Percentiles rank a stretch among this genome's conserved stretches.
Evolutionary conservation across 2,888 invertebrate species (phyloP).

Genomic region (Schizaphis graminum): DNA sequence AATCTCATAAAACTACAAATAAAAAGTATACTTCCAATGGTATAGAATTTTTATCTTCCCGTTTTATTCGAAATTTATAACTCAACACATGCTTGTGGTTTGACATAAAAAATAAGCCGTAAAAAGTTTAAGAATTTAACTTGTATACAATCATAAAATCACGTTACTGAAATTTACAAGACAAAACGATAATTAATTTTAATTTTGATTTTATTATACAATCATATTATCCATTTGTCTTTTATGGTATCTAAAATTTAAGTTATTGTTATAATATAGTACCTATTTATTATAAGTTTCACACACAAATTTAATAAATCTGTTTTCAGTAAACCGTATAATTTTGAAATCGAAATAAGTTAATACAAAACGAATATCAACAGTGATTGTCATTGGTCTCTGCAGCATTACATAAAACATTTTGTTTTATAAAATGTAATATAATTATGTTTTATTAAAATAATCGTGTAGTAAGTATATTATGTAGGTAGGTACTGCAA

Average conservation of each 20-base stretch:
- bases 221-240: not conserved
- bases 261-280: not conserved
- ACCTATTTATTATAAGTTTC: not conserved
- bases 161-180: not conserved
- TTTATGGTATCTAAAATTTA: not conserved
- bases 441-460: not conserved
- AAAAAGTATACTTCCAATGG: not conserved
- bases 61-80: slow-evolving; percentile 5
- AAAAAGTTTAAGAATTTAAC: not conserved
- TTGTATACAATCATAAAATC: not conserved
- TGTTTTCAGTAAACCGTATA: not conserved
- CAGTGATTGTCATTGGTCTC: not conserved
- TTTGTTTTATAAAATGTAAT: not conserved
- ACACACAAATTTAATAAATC: not conserved
- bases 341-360: no score
- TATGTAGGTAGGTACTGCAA: not conserved
- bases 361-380: not conserved
- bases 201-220: not conserved
- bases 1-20: not conserved
- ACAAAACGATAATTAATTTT: not conserved
- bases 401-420: not conserved
- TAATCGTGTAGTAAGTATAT: not conserved
- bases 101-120: not conserved
- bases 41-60: not conserved
- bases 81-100: not conserved